Evolutionary conservation across 2,113 vertebrate genomes (phyloP), one percentile per base, ranked within the genome.

Genomic region (Muntiacus muntjak): DNA sequence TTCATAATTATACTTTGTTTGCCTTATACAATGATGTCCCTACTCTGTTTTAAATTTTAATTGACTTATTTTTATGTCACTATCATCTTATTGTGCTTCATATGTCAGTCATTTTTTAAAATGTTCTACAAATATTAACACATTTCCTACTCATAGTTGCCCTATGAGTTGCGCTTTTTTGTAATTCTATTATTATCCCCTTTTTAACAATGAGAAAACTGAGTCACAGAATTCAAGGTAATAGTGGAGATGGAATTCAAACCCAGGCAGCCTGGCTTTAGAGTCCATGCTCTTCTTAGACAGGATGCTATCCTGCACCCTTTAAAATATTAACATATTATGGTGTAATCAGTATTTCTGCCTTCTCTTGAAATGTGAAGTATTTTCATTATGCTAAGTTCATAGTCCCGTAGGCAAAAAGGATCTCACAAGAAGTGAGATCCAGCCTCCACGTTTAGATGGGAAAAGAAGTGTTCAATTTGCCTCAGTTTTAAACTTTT

Each of bases 1-100:
- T 88, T 76, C n/a, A 78, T 8, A 81, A 15, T 85, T 91, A 33
- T 19, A 43, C 3, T 67, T 89, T n/a, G 19, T 71, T 45, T 96
- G 67, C 2, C 19, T 87, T 85, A 33, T 45, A 36, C 12, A 67
- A 23, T 7, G 26, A 89, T 95, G 23, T 3, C 23, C 43, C 4
- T 76, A 19, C 6, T 92, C 43, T 89, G 45, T 93, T 96, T 95
- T 50, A 67, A 87, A 58, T 8, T 86, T 19, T 89, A 15, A 67
- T 79, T 43, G 28, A 60, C 15, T 83, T 62, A 28, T 89, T 96
- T 93, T 15, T 84, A 19, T 60, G 36, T 79, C 26, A 52, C 3
- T 43, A 55, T 91, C 25, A 89, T 54, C 74, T 84, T 81, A 30
- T 7, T 40, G 11, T 62, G 28, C 33, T 76, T 86, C 45, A 43